Percentiles rank a stretch among this genome's conserved stretches.
These are phyloP conservation scores for Notolabrus celidotus DNA, from an alignment of 2,797 vertebrate species.

Conservation along the genomic window DNA sequence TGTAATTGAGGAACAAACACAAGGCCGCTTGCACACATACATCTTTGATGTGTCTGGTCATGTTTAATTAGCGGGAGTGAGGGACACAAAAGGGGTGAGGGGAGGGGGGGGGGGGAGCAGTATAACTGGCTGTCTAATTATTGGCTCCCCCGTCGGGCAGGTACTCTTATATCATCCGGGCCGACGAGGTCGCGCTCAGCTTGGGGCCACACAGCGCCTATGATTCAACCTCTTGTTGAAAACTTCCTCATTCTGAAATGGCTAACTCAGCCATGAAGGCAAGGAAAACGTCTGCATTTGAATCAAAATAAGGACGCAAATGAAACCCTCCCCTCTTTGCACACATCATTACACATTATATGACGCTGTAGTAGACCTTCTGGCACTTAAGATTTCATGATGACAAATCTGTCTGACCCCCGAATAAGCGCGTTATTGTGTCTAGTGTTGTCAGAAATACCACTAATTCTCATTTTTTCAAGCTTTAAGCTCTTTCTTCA, in stretches of 20 bases:
- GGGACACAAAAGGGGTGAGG: slow-evolving; percentile 11
- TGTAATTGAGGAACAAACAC: slow-evolving; percentile 53
- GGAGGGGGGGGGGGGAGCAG: slow-evolving; percentile 12
- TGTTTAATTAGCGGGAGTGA: slow-evolving; percentile 61
- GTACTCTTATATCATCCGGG: slow-evolving; percentile 49
- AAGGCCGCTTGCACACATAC: slow-evolving; percentile 12
- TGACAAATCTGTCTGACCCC: neutral
- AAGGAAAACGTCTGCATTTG: neutral
- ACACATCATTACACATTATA: neutral
- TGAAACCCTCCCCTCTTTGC: neutral
- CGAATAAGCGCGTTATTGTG: neutral
- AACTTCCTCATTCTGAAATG: slow-evolving; percentile 14
- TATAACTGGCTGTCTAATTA: slow-evolving; percentile 59
- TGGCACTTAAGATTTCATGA: neutral
- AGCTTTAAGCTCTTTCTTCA: neutral
- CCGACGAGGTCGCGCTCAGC: slow-evolving; percentile 51
- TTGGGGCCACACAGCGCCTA: slow-evolving; percentile 41
- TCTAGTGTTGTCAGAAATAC: neutral
- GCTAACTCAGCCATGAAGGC: slow-evolving; percentile 8
- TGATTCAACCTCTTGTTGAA: slow-evolving; percentile 39
- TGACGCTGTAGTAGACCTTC: neutral
- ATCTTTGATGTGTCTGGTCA: slow-evolving; percentile 50
- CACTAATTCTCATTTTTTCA: neutral
- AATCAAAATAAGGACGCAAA: neutral
- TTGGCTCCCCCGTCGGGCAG: slow-evolving; percentile 52